phyloP scores from a whole-genome alignment of 1,140 invertebrate genomes.

The Drosophila grimshawi region DNA sequence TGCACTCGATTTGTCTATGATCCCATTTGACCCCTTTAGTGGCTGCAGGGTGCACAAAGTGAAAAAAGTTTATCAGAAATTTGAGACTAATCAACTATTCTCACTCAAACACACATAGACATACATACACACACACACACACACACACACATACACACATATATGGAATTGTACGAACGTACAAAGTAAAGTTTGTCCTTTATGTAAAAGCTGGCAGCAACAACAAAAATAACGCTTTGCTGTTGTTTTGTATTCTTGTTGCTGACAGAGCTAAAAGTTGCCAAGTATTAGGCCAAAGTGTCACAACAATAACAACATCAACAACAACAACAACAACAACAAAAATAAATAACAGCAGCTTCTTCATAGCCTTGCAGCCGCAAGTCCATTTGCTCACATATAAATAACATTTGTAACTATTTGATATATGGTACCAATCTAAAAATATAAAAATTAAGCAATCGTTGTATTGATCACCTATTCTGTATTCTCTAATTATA shows the following conservation, averaged over 20 bases:
- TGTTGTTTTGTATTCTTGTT: neutral
- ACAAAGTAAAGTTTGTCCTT: conserved; percentile 57
- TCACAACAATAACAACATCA: conserved; percentile 1
- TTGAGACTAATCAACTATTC: conserved; percentile 60
- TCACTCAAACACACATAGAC: neutral
- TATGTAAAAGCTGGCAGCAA: conserved; percentile 12
- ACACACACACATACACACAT: conserved; percentile 21
- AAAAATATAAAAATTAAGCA: too few relatives aligned
- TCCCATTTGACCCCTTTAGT: neutral
- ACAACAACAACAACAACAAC: neutral
- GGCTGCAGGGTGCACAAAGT: conserved; percentile 3
- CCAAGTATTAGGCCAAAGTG: conserved; percentile 59
- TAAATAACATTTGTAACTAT: too few relatives aligned
- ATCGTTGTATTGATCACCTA: too few relatives aligned
- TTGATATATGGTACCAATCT: too few relatives aligned
- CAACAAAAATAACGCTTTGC: conserved; percentile 34
- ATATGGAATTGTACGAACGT: neutral
- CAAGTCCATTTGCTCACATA: too few relatives aligned
- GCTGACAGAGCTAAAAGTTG: conserved; percentile 50
- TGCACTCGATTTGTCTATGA: conserved; percentile 1
- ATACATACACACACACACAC: neutral
- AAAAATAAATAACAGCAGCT: too few relatives aligned
- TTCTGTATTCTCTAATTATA: too few relatives aligned
- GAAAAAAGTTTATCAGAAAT: conserved; percentile 44
- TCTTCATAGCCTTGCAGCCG: too few relatives aligned